phyloP scores from a whole-genome alignment of 2,113 vertebrate species.

The Gila orcuttii region DNA sequence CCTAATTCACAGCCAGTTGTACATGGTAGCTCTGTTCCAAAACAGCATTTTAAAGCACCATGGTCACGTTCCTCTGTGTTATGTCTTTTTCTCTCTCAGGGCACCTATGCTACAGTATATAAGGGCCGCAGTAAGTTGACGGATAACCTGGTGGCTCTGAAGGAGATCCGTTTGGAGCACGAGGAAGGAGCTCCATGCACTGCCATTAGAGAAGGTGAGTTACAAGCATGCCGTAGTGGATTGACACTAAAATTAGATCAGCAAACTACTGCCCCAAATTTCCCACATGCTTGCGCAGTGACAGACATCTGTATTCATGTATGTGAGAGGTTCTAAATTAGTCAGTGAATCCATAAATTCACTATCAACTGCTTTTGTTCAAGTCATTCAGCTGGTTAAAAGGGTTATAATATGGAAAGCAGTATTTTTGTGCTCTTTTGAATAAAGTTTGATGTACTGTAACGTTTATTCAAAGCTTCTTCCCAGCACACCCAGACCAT shows the following conservation, averaged over 20 bases:
- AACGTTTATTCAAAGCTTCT: no score
- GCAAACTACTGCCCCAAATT: conserved; percentile 21
- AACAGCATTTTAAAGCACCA: not conserved
- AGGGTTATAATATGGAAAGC: not conserved
- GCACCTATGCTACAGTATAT: conserved; percentile 80
- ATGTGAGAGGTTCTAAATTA: not conserved
- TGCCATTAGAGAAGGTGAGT: conserved; percentile 79
- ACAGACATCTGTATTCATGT: not conserved
- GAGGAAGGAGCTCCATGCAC: conserved; percentile 82
- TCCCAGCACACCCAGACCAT: no score
- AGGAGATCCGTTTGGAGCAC: conserved; percentile 78
- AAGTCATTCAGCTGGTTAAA: not conserved
- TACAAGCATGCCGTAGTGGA: not conserved
- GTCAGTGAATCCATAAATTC: not conserved
- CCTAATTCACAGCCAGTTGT: no score
- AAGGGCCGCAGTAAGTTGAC: conserved; percentile 81
- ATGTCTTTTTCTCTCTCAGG: conserved; percentile 59
- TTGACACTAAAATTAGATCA: conserved; percentile 31
- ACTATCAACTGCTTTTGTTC: not conserved
- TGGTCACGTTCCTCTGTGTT: not conserved
- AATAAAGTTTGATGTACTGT: no score
- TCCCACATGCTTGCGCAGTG: not conserved
- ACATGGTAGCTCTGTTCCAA: not conserved
- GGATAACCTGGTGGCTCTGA: conserved; percentile 79
- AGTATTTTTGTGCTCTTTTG: no score